Evolutionary conservation across 2,113 vertebrate genomes (phyloP).

Genomic region (Melanerpes formicivorus): DNA sequence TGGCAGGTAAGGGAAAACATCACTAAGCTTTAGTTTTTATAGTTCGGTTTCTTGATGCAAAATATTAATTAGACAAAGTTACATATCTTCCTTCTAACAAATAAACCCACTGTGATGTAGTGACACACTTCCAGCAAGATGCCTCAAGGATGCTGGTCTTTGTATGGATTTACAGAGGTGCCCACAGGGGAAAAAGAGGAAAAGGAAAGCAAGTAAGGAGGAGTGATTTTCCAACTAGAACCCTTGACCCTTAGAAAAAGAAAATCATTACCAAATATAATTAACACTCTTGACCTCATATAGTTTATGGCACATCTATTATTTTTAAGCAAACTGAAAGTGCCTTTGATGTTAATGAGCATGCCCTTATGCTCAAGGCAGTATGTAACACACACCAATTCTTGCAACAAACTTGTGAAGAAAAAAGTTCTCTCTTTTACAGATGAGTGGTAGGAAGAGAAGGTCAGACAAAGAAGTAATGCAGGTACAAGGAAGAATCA

Average conservation of each 20-base stretch:
- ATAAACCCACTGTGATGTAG: background rate
- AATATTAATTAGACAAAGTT: background rate
- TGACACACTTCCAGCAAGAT: background rate
- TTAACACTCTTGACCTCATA: conserved; percentile 15
- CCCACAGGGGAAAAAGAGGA: background rate
- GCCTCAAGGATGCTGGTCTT: background rate
- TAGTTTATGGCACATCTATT: background rate
- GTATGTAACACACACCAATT: background rate
- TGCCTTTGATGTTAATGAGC: conserved; percentile 27
- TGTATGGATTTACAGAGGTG: background rate
- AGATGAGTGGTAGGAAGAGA: background rate
- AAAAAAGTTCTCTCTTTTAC: background rate
- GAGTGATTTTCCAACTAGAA: background rate
- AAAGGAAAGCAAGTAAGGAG: background rate
- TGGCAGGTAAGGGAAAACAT: background rate
- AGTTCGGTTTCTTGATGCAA: background rate
- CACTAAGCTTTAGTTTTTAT: background rate
- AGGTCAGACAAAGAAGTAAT: background rate
- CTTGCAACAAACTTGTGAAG: background rate
- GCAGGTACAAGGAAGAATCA: background rate
- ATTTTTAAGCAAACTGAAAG: background rate
- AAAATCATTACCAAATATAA: background rate
- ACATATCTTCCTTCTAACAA: background rate
- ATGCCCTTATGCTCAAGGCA: background rate
- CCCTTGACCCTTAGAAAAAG: background rate